A percentile compares a stretch with the other conserved stretches of the same genome.
Conservation (phyloP, 2,888 invertebrate species). For the Steinernema scapterisci region DNA sequence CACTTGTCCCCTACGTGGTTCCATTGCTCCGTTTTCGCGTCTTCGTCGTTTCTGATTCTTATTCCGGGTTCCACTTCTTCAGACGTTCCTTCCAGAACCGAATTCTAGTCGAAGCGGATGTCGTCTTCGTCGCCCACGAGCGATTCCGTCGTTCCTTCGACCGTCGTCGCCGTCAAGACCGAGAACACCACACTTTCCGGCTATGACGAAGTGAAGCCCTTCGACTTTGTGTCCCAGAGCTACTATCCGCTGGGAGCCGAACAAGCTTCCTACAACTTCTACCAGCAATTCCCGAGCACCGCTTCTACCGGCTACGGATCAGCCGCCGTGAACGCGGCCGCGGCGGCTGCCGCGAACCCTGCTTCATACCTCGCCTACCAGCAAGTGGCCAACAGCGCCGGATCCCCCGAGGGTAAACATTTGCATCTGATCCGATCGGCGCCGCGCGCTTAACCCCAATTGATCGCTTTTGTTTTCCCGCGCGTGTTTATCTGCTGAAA, state of each 20-base stretch:
- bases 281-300: slow-evolving; percentile 16
- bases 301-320: slow-evolving; percentile 20
- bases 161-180: slow-evolving; percentile 15
- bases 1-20: neutral
- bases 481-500: neutral
- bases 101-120: neutral
- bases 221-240: neutral
- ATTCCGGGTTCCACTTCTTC: neutral
- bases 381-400: slow-evolving; percentile 28
- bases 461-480: neutral
- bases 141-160: slow-evolving; percentile 29
- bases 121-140: slow-evolving; percentile 9
- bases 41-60: neutral
- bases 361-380: slow-evolving; percentile 6
- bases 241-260: neutral
- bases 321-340: neutral
- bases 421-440: too few relatives aligned
- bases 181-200: neutral
- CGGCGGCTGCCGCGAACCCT: neutral
- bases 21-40: neutral
- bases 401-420: slow-evolving; percentile 21
- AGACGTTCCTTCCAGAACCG: neutral
- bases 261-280: neutral
- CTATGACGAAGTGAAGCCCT: slow-evolving; percentile 19
- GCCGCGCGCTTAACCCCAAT: neutral